Evolutionary conservation across 2,113 vertebrate genomes (phyloP), one percentile per base, ranked within the genome.

Genomic region (Chitala chitala): DNA sequence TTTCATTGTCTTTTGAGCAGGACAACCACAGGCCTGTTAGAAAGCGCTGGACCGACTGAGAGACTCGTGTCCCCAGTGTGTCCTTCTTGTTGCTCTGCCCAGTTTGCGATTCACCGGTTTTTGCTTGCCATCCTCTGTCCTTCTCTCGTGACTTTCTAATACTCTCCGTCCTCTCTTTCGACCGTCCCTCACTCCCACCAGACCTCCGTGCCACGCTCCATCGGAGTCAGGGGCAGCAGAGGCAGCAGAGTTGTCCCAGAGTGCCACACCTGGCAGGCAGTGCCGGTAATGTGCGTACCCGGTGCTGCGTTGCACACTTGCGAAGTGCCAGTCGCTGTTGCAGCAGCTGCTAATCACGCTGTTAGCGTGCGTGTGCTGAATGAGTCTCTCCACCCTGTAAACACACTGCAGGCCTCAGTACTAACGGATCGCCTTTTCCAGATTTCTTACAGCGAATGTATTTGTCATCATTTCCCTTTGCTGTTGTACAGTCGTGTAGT

Each of bases 1-100:
- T 55, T n/a, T 55, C 22, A 55, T 55, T 77, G 75, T 75, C 44
- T 72, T 46, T 31, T 72, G 17, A 55, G 53, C 20, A 22, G 53
- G 6, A 55, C 53, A 22, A 22, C 53, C 53, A 55, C 53, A 22
- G 53, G 42, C 59, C 17, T 0, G 10, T 17, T 17, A 4, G 40
- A 24, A 33, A 38, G 36, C 17, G 40, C 5, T 44, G 64, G n/a
- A 55, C 20, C 15, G 42, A 22, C 38, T 12, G 63, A 22, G 40
- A 38, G 63, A 20, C 48, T 15, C 48, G 48, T 77, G 77, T 59
- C 65, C 74, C 66, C 78, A 69, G 3, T 4, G 5, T 17, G 5
- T 26, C 33, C 40, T 51, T 63, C 1, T 55, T 55, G 53, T 40
- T 24, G 46, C 54, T 26, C 26, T 51, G 40, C 31, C 33, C n/a